These are phyloP conservation scores for Valencia hispanica DNA, from an alignment of 2,797 vertebrate species.

Conservation along the genomic window DNA sequence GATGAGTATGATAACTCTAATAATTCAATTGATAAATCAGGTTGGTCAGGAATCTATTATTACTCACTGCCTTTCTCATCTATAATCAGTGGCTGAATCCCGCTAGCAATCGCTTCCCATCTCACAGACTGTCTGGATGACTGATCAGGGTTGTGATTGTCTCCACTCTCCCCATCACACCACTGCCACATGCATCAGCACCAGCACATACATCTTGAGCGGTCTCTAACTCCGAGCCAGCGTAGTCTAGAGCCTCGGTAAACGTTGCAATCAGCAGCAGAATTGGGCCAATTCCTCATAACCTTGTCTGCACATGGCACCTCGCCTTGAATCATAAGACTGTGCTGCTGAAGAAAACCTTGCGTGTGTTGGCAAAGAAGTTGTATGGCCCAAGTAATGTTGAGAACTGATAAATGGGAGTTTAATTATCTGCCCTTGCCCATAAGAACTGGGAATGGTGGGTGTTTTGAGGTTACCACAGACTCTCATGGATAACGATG, in stretches of 20 bases:
- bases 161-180: constrained; percentile 62
- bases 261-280: constrained; percentile 76
- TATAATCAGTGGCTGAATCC: constrained; percentile 75
- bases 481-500: constrained; percentile 27
- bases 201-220: constrained; percentile 75
- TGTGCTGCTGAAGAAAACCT: constrained; percentile 57
- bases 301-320: constrained; percentile 73
- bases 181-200: constrained; percentile 63
- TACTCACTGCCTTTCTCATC: constrained; percentile 68
- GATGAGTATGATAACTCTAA: constrained; percentile 68
- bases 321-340: constrained; percentile 74
- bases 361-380: constrained; percentile 74
- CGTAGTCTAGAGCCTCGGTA: constrained; percentile 64
- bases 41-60: constrained; percentile 74
- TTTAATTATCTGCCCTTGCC: constrained; percentile 76
- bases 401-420: constrained; percentile 66
- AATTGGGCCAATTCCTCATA: constrained; percentile 81
- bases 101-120: constrained; percentile 78
- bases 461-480: constrained; percentile 50
- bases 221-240: constrained; percentile 60
- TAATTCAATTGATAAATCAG: constrained; percentile 76
- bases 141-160: constrained; percentile 78
- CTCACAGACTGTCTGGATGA: constrained; percentile 78
- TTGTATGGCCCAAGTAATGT: constrained; percentile 60
- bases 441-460: constrained; percentile 56